A percentile compares a stretch with the other conserved stretches of the same genome.
Conservation (phyloP, 2,113 vertebrate genomes). For the Pterophyllum scalare region DNA sequence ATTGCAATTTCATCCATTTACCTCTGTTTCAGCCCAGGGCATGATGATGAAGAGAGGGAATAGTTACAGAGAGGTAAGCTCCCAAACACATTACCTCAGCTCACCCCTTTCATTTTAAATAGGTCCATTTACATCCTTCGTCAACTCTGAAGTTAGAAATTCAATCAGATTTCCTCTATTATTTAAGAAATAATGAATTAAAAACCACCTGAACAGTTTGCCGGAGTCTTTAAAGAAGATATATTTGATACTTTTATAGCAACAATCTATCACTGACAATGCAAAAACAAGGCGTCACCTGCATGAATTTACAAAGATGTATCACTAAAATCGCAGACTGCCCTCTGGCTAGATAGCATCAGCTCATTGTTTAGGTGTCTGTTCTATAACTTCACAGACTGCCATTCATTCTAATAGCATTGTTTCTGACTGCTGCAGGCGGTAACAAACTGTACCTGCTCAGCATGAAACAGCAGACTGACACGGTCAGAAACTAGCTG, state of each 20-base stretch:
- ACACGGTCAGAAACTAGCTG: not conserved
- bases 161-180: not conserved
- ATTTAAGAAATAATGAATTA: not conserved
- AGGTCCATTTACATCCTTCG: constrained; percentile 3
- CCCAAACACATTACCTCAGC: constrained; percentile 26
- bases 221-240: not conserved
- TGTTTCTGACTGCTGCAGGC: not conserved
- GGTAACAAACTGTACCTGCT: not conserved
- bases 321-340: not conserved
- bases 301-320: not conserved
- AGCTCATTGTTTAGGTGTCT: not conserved
- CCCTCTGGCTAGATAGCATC: not conserved
- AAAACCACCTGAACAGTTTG: not conserved
- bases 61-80: constrained; percentile 30
- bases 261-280: not conserved
- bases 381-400: not conserved
- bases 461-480: not conserved
- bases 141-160: not conserved
- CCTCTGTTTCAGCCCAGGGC: constrained; percentile 36
- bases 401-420: not conserved
- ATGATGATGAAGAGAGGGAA: constrained; percentile 44
- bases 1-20: constrained; percentile 54
- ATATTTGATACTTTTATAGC: constrained; percentile 13
- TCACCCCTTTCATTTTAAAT: constrained; percentile 33
- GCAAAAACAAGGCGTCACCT: not conserved